Evolutionary conservation across 2,113 vertebrate genomes (phyloP), one percentile per base, ranked within the genome.

Genomic region (Cyprinodon tularosa): DNA sequence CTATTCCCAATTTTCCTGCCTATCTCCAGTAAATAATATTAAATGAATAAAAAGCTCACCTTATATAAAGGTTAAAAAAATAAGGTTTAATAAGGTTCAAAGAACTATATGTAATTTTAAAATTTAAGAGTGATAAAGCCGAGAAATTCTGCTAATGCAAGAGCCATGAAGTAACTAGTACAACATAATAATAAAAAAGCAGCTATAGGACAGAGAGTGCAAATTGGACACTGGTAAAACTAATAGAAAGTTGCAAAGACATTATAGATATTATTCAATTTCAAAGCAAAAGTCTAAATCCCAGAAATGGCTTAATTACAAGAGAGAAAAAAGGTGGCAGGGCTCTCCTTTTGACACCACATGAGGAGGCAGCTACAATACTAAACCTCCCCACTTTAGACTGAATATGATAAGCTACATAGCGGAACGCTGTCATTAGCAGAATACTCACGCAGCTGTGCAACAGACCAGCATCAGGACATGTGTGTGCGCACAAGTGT

Each of bases 361-460:
- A 76, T 61, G 13, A 79, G 74, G 68, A 72, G 77, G 68, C 53
- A 68, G 64, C 71, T 62, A 3, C 29, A 29, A 29, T 29, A 29
- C 76, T 40, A 42, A 66, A 77, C 75, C 76, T 86, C 82, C 77
- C 84, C 40, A 77, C 77, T 80, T 82, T 36, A 68, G 2, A 65
- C 71, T 74, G 71, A 86, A 86, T 67, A 85, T 78, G 80, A 90
- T 78, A 72, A 83, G 69, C 68, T 74, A 37, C 62, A 80, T 75
- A 79, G 50, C 47, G 59, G 63, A 38, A 85, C 81, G 53, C 86
- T 80, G 84, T 90, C 80, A 89, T 91, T 90, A 90, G 48, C 70
- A 22, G 44, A 53, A 50, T 62, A 73, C 50, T 73, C 40, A 80
- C 20, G 45, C 73, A 83, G 77, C 81, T 81, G 81, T 72, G 68